Evolutionary conservation across 2,888 invertebrate species (phyloP).

Genomic region (Silvanus unidentatus): DNA sequence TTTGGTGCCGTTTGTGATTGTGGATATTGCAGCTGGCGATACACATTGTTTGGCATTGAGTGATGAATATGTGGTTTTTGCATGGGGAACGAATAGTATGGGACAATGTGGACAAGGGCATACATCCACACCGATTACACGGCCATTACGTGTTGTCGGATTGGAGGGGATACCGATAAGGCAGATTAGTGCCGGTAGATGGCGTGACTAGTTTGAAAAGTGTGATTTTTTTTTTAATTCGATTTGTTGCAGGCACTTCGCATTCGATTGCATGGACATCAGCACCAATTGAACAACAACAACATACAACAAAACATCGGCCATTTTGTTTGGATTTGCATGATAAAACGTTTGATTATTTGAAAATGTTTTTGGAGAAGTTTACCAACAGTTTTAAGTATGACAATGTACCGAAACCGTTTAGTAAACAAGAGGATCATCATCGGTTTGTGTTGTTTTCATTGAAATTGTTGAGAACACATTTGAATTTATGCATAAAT

Average conservation of each 20-base stretch:
- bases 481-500: conserved; percentile 53
- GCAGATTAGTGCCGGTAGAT: conserved; percentile 56
- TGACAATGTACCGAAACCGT: conserved; percentile 47
- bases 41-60: conserved; percentile 57
- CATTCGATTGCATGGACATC: conserved; percentile 60
- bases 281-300: conserved; percentile 47
- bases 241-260: too few species aligned
- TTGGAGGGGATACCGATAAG: conserved; percentile 51
- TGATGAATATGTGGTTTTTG: conserved; percentile 50
- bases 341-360: conserved; percentile 53
- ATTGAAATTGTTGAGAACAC: conserved; percentile 53
- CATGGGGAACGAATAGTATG: conserved; percentile 61
- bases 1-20: conserved; percentile 47
- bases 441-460: conserved; percentile 54
- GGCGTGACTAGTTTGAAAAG: background rate
- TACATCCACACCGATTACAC: conserved; percentile 52
- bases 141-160: conserved; percentile 53
- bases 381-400: conserved; percentile 50
- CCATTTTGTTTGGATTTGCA: conserved; percentile 59
- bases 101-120: conserved; percentile 62
- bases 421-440: conserved; percentile 48
- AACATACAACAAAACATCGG: conserved; percentile 52
- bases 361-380: conserved; percentile 53
- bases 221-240: conserved; percentile 23
- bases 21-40: conserved; percentile 58